Conservation (phyloP, 1,140 invertebrate species). For the Cydia strobilella region DNA sequence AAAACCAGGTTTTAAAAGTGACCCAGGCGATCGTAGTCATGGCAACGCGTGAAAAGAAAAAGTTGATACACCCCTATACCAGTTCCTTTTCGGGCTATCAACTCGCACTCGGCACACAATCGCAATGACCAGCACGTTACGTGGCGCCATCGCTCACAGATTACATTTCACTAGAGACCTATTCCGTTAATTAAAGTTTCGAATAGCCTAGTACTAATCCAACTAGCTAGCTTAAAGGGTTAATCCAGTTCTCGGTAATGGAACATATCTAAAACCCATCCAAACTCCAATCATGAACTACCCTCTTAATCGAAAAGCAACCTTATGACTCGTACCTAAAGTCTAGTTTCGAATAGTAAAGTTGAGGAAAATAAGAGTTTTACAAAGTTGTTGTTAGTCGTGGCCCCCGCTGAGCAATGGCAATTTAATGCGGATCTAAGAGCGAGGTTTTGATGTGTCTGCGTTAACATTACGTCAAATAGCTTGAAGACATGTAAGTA, state of each 20-base stretch:
- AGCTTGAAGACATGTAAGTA: background rate
- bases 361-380: background rate
- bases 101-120: background rate
- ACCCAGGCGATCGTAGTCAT: too few relatives aligned
- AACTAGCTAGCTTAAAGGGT: slow-evolving; percentile 16
- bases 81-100: too few relatives aligned
- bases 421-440: slow-evolving; percentile 4
- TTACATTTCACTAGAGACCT: slow-evolving; percentile 18
- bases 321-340: background rate
- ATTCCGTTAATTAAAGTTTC: slow-evolving; percentile 21
- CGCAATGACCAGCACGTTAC: background rate
- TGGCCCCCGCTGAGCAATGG: slow-evolving; percentile 13
- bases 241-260: background rate
- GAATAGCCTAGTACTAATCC: slow-evolving; percentile 20
- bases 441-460: slow-evolving; percentile 3
- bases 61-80: too few relatives aligned
- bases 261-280: background rate
- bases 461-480: background rate
- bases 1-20: too few relatives aligned
- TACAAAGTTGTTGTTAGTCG: background rate
- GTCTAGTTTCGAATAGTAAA: background rate
- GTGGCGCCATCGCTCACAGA: slow-evolving; percentile 12
- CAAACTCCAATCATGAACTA: background rate
- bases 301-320: background rate
- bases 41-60: too few relatives aligned